These are phyloP conservation scores for Drosophila bipectinata DNA, from an alignment of 1,140 invertebrate species.

Conservation along the genomic window DNA sequence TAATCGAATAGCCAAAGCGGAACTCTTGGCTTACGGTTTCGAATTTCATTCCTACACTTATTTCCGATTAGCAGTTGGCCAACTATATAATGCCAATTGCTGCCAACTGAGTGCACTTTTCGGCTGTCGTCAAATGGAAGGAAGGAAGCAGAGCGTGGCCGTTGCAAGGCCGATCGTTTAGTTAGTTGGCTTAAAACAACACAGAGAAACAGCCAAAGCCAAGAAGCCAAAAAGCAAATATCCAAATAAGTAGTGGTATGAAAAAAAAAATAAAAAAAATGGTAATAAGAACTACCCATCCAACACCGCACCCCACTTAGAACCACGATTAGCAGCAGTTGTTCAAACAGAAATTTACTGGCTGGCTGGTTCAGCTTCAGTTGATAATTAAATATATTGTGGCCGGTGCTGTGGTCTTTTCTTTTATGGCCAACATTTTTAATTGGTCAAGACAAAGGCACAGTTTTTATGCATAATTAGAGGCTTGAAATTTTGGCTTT, in stretches of 20 bases:
- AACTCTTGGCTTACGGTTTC: slow-evolving; percentile 17
- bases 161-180: slow-evolving; percentile 53
- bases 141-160: slow-evolving; percentile 66
- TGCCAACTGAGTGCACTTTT: slow-evolving; percentile 18
- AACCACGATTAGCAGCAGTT: slow-evolving; percentile 60
- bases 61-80: slow-evolving; percentile 23
- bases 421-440: slow-evolving; percentile 25
- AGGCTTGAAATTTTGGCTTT: slow-evolving; percentile 39
- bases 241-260: background rate
- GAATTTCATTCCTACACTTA: slow-evolving; percentile 2
- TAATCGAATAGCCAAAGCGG: slow-evolving; percentile 39
- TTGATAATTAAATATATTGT: slow-evolving; percentile 31
- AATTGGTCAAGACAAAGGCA: slow-evolving; percentile 61
- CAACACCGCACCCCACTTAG: slow-evolving; percentile 25
- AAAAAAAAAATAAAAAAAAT: too few species aligned
- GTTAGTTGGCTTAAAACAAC: slow-evolving; percentile 6
- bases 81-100: background rate
- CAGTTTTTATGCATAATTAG: slow-evolving; percentile 73
- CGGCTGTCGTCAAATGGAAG: slow-evolving; percentile 59
- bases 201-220: background rate
- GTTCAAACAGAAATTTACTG: slow-evolving; percentile 30
- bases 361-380: slow-evolving; percentile 35
- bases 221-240: background rate
- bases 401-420: slow-evolving; percentile 6
- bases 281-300: slow-evolving; percentile 17